Evolutionary conservation across 2,888 invertebrate genomes (phyloP).

Genomic region (Spodoptera picta): DNA sequence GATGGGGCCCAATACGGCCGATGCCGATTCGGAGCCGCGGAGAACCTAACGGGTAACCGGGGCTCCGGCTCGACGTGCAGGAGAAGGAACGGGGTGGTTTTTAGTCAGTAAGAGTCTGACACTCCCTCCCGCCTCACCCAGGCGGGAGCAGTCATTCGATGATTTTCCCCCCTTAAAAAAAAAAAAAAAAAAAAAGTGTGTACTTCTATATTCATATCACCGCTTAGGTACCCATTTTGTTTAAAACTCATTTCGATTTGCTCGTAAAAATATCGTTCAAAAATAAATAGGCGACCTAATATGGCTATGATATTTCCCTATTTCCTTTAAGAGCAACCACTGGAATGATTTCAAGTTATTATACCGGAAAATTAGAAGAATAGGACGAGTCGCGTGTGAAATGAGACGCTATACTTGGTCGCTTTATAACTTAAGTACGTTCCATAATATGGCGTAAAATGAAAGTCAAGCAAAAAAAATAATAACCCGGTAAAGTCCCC

Average conservation of each 20-base stretch:
- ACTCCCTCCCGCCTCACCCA: too few species aligned
- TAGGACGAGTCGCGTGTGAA: slow-evolving; percentile 60
- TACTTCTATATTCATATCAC: too few species aligned
- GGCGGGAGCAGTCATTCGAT: too few species aligned
- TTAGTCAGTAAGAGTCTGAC: too few species aligned
- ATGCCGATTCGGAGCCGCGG: too few species aligned
- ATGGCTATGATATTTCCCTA: slow-evolving; percentile 58
- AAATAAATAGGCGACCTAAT: slow-evolving; percentile 52
- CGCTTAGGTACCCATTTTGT: background rate
- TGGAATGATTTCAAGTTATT: slow-evolving; percentile 65
- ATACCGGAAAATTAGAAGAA: slow-evolving; percentile 65
- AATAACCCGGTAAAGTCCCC: slow-evolving; percentile 19
- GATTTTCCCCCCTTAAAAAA: too few species aligned
- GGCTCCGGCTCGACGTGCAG: too few species aligned
- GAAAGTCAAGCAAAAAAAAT: slow-evolving; percentile 19
- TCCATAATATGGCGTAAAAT: slow-evolving; percentile 25
- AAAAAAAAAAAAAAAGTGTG: too few species aligned
- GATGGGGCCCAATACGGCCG: too few species aligned
- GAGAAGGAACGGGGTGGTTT: too few species aligned
- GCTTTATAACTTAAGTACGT: slow-evolving; percentile 51
- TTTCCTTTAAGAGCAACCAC: slow-evolving; percentile 50
- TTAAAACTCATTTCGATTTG: slow-evolving; percentile 7
- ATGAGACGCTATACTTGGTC: slow-evolving; percentile 52
- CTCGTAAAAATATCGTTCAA: slow-evolving; percentile 33
- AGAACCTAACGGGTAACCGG: too few species aligned